phyloP scores from a whole-genome alignment of 2,888 invertebrate species.

The Auanema freiburgensis region DNA sequence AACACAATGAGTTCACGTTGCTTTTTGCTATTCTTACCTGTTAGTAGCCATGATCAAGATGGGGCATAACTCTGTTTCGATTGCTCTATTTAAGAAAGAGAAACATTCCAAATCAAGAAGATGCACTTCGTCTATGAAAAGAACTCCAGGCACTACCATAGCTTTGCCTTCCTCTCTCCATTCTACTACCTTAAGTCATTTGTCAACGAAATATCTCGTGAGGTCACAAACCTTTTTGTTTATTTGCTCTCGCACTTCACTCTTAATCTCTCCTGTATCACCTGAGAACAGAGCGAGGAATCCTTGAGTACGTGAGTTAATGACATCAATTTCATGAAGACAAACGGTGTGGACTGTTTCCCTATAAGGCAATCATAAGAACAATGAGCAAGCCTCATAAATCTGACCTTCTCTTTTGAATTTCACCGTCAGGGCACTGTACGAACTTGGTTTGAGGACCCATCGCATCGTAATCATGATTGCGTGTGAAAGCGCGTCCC shows the following conservation, averaged over 20 bases:
- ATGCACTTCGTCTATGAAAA: conserved; percentile 72
- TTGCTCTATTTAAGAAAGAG: conserved; percentile 91
- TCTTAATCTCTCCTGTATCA: conserved; percentile 98
- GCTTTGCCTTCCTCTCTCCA: conserved; percentile 99
- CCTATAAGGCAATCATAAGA: conserved; percentile 70
- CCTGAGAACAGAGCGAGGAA: conserved; percentile 95
- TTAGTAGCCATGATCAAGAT: conserved; percentile 99
- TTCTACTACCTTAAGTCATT: conserved; percentile 74
- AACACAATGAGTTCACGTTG: neutral
- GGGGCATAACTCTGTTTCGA: conserved; percentile 93
- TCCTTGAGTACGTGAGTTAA: conserved; percentile 89
- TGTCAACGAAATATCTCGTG: neutral
- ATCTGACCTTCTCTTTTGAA: conserved; percentile 78
- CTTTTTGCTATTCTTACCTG: conserved; percentile 72
- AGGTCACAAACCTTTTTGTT: conserved; percentile 77
- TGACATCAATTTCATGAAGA: conserved; percentile 98
- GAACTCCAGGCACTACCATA: conserved; percentile 90
- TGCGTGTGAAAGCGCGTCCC: conserved; percentile 88
- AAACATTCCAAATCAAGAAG: conserved; percentile 99
- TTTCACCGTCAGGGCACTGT: conserved; percentile 95
- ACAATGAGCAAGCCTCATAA: neutral
- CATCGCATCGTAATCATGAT: conserved; percentile 96
- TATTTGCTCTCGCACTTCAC: conserved; percentile 95
- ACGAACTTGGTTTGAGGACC: conserved; percentile 82
- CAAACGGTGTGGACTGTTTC: conserved; percentile 94